A percentile compares a stretch with the other conserved stretches of the same genome.
phyloP scores from a whole-genome alignment of 2,113 vertebrate species.

The Bubo scandiacus region DNA sequence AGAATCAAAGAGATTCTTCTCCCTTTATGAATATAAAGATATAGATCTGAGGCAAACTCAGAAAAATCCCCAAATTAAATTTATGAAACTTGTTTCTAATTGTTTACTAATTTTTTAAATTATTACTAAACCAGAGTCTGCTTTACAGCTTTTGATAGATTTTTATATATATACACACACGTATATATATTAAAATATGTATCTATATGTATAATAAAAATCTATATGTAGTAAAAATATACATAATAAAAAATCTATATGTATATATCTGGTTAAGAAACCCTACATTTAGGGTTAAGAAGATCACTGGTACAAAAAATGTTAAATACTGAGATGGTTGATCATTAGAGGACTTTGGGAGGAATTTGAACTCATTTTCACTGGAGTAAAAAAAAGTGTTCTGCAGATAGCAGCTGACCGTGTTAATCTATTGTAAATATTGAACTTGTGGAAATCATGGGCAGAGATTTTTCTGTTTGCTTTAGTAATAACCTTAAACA shows the following conservation, averaged over 20 bases:
- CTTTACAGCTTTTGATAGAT: background rate
- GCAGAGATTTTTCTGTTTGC: background rate
- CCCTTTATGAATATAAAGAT: background rate
- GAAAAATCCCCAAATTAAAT: background rate
- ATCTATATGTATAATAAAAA: background rate
- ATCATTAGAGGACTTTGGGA: background rate
- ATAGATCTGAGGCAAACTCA: background rate
- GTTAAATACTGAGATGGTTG: background rate
- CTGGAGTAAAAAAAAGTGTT: background rate
- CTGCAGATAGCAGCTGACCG: background rate
- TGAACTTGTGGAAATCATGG: background rate
- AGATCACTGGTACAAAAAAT: background rate
- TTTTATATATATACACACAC: no score
- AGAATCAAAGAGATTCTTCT: background rate
- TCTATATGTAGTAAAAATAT: background rate
- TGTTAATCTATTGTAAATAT: background rate
- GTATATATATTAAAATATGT: background rate
- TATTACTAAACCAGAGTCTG: background rate
- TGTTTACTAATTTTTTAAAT: background rate
- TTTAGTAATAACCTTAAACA: background rate
- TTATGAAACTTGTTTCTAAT: background rate
- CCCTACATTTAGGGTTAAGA: background rate
- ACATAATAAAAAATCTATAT: background rate
- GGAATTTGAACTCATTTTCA: background rate
- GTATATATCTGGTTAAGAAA: background rate